These are phyloP conservation scores for Mystacornis crossleyi DNA, from an alignment of 2,113 vertebrate species.

Conservation along the genomic window DNA sequence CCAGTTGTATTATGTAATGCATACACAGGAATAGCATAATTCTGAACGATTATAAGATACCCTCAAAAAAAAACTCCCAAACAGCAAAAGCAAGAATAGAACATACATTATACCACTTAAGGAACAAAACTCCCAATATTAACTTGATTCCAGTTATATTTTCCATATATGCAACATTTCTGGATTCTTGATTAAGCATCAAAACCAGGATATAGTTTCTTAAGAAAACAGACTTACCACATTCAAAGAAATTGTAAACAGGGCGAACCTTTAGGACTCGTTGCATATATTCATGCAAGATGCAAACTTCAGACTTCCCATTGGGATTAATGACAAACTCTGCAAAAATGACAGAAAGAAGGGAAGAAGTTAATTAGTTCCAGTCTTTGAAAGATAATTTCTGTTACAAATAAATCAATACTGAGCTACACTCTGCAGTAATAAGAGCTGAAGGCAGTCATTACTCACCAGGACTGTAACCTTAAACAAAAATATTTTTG, in stretches of 20 bases:
- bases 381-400: neutral
- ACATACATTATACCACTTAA: neutral
- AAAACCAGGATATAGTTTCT: neutral
- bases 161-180: neutral
- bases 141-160: neutral
- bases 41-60: neutral
- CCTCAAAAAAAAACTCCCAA: rapidly evolving
- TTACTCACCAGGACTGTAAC: neutral
- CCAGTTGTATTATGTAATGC: neutral
- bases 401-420: neutral
- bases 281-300: conserved; percentile 99
- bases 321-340: conserved; percentile 99
- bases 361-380: neutral
- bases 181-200: neutral
- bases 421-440: neutral
- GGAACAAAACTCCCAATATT: rapidly evolving
- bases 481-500: neutral
- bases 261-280: conserved; percentile 98
- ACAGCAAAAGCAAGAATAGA: neutral
- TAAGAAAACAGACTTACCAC: conserved; percentile 85
- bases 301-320: conserved; percentile 98
- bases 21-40: rapidly evolving
- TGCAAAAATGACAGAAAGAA: neutral
- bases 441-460: neutral
- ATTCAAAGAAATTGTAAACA: conserved; percentile 99